Conservation (phyloP, 1,140 invertebrate species). For the Oncopodura yosiiana region DNA sequence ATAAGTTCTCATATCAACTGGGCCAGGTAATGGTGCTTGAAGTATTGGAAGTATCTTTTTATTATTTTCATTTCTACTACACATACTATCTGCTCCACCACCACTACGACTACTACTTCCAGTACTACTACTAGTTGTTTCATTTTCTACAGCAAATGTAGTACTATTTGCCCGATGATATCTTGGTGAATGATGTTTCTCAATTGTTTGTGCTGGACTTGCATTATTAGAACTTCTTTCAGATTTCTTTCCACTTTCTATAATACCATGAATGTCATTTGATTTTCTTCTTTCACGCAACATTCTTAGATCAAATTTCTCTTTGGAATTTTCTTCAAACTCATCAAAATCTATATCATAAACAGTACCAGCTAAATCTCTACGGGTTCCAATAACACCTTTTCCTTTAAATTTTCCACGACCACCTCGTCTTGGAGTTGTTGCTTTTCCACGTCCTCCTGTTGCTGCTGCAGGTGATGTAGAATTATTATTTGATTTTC, state of each 20-base stretch:
- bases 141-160: too few species aligned
- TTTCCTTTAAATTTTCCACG: constrained; percentile 48
- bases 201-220: constrained; percentile 29
- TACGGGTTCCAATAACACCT: constrained; percentile 34
- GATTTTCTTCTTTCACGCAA: constrained; percentile 69
- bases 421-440: constrained; percentile 43
- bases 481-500: constrained; percentile 22
- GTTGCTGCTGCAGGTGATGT: constrained; percentile 28
- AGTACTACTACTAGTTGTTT: not conserved
- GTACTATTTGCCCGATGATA: constrained; percentile 13
- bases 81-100: not conserved
- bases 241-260: constrained; percentile 14
- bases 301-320: constrained; percentile 63
- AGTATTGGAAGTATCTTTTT: constrained; percentile 46
- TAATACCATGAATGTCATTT: constrained; percentile 50
- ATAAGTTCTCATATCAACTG: constrained; percentile 78
- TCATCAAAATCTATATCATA: constrained; percentile 79
- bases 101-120: constrained; percentile 14
- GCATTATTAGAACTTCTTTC: constrained; percentile 12
- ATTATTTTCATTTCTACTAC: not conserved
- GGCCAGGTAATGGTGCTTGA: constrained; percentile 63
- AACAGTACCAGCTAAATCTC: constrained; percentile 63
- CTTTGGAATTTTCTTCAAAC: constrained; percentile 50
- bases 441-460: constrained; percentile 27
- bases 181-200: constrained; percentile 32